phyloP scores from a whole-genome alignment of 2,113 vertebrate species.

The Strigops habroptila region DNA sequence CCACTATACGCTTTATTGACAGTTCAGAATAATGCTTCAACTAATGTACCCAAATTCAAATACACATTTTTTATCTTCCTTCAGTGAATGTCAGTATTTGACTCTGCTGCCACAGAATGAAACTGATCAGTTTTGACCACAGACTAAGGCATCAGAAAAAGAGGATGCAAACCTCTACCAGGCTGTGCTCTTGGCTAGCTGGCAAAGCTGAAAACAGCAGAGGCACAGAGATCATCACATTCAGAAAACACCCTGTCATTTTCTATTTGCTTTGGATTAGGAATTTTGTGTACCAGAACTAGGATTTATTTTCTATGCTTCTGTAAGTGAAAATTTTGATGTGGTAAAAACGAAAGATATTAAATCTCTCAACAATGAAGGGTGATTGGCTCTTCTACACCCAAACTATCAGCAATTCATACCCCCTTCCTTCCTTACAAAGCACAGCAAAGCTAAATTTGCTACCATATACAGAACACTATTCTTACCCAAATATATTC shows the following conservation, averaged over 20 bases:
- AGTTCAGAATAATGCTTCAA: background rate
- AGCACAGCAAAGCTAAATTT: background rate
- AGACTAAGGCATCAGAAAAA: background rate
- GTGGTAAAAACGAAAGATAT: background rate
- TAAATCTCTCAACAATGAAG: background rate
- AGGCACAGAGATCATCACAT: background rate
- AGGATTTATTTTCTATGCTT: background rate
- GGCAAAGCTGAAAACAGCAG: background rate
- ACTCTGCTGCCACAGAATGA: background rate
- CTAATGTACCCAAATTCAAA: background rate
- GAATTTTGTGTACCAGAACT: background rate
- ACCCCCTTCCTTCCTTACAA: background rate
- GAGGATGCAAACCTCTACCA: background rate
- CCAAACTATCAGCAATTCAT: background rate
- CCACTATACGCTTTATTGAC: background rate
- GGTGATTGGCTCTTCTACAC: background rate
- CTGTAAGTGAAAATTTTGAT: background rate
- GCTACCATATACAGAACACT: background rate
- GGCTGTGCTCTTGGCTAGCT: background rate
- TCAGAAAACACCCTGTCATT: background rate
- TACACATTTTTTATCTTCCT: background rate
- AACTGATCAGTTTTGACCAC: background rate
- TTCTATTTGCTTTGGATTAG: background rate
- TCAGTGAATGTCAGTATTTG: background rate
- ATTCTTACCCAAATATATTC: background rate